Evolutionary conservation across 2,113 vertebrate species (phyloP), one percentile per base, ranked within the genome.

Genomic region (Oryctolagus cuniculus): DNA sequence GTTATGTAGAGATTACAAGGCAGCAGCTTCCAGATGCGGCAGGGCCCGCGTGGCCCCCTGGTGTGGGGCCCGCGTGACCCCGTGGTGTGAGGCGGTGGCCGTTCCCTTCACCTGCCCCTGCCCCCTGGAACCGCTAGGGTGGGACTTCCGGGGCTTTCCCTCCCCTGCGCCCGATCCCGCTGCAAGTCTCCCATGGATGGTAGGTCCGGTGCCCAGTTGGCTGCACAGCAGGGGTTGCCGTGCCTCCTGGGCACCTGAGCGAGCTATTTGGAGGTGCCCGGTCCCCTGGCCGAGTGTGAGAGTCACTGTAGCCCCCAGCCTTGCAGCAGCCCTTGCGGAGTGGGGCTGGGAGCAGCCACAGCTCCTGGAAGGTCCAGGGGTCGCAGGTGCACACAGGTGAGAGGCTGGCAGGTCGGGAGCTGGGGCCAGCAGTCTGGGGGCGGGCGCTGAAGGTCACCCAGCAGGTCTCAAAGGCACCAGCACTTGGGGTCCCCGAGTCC

Each of bases 1-100:
- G 98, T 98, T 98, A 98, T 97, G 96, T 97, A 98, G 98, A 98
- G 98, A 98, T 98, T 98, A 97, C 96, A 93, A 95, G 97, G 96
- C 93, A 83, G 95, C 84, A 92, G 95, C 92, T 89, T 93, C 97
- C 94, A 92, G 93, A 93, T 90, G 97, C 67, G 0, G 96, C 96
- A 87, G 96, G 97, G 92, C 95, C 95, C 95, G 44, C 90, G 44
- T 58, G 55, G 55, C 13, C 55, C 4, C 55, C 1, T 2, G 1
- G 44, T 11, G 66, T 16, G 38, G 17, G 24, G 12, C 31, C 95
- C 95, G 44, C 90, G 44, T 58, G 55, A 17, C 13, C 55, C 4
- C 55, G 1, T 2, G 1, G 44, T 11, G 66, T 16, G 38, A 22
- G 24, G 12, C 31, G 7, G 4, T 3, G 24, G 61, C 77, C 22